Percentiles rank a stretch among this genome's conserved stretches.
phyloP scores from a whole-genome alignment of 2,888 invertebrate species.

The Metacarcinus magister region DNA sequence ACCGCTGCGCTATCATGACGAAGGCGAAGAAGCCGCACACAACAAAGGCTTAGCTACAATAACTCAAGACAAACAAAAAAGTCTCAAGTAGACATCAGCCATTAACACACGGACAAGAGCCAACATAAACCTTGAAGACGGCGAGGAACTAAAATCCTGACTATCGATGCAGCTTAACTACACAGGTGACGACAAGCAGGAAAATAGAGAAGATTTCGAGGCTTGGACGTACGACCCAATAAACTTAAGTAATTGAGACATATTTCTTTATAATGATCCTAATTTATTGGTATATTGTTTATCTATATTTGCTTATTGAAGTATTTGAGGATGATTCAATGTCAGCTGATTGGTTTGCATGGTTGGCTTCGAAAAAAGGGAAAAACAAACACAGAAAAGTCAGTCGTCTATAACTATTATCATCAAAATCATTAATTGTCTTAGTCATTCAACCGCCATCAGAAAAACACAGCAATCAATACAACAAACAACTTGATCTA shows the following conservation, averaged over 20 bases:
- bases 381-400: no score
- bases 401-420: no score
- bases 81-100: neutral
- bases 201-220: neutral
- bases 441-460: neutral
- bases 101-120: neutral
- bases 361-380: neutral
- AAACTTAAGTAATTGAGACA: neutral
- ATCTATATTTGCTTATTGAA: neutral
- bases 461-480: neutral
- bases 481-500: neutral
- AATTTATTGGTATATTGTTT: neutral
- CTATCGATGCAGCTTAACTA: neutral
- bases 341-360: neutral
- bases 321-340: neutral
- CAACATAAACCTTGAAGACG: neutral
- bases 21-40: neutral
- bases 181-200: neutral
- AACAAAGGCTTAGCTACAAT: neutral
- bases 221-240: neutral
- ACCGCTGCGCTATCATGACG: neutral
- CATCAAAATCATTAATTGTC: no score
- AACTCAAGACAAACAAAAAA: neutral
- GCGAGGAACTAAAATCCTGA: neutral
- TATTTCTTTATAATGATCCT: neutral